phyloP scores from a whole-genome alignment of 2,888 invertebrate species.

The Drosophila aldrichi region DNA sequence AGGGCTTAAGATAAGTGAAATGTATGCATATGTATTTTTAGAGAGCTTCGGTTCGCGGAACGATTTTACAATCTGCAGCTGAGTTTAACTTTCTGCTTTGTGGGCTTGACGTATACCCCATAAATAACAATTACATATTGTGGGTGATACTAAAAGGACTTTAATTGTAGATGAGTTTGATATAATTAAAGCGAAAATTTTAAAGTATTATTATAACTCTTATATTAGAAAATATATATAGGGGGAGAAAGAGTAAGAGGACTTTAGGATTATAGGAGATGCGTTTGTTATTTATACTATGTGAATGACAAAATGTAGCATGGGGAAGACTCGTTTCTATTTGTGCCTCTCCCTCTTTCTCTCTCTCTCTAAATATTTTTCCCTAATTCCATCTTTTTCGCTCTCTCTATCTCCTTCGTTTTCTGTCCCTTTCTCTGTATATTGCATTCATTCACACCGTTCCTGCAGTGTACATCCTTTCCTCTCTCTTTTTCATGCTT shows the following conservation, averaged over 20 bases:
- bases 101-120: background rate
- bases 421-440: no score
- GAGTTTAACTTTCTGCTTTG: background rate
- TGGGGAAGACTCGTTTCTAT: background rate
- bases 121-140: background rate
- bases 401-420: background rate
- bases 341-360: background rate
- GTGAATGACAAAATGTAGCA: background rate
- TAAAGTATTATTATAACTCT: background rate
- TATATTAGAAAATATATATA: background rate
- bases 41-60: background rate
- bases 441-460: no score
- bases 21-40: background rate
- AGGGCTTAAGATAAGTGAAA: background rate
- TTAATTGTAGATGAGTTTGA: background rate
- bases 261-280: background rate
- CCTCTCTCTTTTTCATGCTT: accelerated
- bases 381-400: no score
- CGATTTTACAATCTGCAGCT: background rate
- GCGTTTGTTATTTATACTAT: background rate
- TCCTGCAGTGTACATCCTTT: no score
- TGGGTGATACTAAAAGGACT: background rate
- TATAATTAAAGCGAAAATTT: background rate
- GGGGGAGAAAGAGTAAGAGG: background rate
- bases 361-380: no score